phyloP scores from a whole-genome alignment of 2,888 invertebrate genomes.

The Apoda limacodes region DNA sequence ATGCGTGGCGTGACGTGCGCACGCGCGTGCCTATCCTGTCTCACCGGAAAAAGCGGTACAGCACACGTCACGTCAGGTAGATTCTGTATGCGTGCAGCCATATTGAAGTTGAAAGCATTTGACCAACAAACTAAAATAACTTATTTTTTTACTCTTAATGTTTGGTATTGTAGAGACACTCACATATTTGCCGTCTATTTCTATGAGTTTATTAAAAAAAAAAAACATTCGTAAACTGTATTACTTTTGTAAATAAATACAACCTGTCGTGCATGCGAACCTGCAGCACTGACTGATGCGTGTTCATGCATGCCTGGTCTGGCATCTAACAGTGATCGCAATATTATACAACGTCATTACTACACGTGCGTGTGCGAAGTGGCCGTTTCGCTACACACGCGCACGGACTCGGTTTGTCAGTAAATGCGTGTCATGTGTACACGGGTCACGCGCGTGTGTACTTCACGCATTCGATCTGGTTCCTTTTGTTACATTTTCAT shows the following conservation, averaged over 20 bases:
- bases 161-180: too few relatives aligned
- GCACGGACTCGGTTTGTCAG: neutral
- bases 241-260: neutral
- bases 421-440: neutral
- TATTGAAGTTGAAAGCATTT: too few relatives aligned
- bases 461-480: neutral
- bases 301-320: neutral
- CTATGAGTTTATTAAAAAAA: too few relatives aligned
- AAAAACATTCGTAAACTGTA: neutral
- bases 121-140: too few relatives aligned
- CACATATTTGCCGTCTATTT: too few relatives aligned
- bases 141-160: too few relatives aligned
- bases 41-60: too few relatives aligned
- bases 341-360: neutral
- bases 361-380: neutral
- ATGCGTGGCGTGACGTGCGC: too few relatives aligned
- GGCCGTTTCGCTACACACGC: neutral
- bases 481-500: neutral
- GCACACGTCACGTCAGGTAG: too few relatives aligned
- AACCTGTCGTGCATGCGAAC: neutral
- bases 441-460: neutral
- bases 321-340: neutral
- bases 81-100: too few relatives aligned
- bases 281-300: neutral
- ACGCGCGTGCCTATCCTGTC: too few relatives aligned